phyloP scores from a whole-genome alignment of 2,113 vertebrate genomes.

The Plotosus lineatus region DNA sequence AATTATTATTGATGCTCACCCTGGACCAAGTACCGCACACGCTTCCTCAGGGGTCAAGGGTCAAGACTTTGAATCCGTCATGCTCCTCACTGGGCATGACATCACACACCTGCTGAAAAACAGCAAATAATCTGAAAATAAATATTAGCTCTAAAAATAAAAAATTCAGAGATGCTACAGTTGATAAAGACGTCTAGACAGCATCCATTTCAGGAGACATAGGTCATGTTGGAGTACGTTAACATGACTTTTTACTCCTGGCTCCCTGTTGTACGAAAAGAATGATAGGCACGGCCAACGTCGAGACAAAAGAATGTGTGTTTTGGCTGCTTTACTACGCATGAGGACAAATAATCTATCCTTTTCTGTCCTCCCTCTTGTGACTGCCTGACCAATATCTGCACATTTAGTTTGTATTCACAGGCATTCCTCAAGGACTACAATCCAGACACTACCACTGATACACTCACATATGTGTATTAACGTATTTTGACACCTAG shows the following conservation, averaged over 20 bases:
- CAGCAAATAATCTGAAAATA: conserved; percentile 35
- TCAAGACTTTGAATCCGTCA: conserved; percentile 60
- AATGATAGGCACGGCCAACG: conserved; percentile 64
- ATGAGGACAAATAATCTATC: conserved; percentile 66
- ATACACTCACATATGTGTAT: conserved; percentile 14
- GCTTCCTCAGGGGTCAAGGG: conserved; percentile 66
- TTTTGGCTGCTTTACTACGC: conserved; percentile 65
- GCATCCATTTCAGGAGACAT: not conserved
- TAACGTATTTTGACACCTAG: conserved; percentile 12
- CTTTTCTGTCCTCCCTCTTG: conserved; percentile 57
- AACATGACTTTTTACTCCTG: conserved; percentile 49
- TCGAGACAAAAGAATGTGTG: conserved; percentile 75
- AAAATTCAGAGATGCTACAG: not conserved
- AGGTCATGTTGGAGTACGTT: not conserved
- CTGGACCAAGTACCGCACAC: conserved; percentile 50
- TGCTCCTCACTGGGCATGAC: conserved; percentile 59
- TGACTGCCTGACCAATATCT: conserved; percentile 39
- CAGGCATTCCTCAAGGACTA: conserved; percentile 31
- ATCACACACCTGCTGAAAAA: conserved; percentile 50
- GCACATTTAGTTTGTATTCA: conserved; percentile 45
- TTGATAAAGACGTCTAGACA: not conserved
- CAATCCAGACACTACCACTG: conserved; percentile 3
- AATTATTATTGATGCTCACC: conserved; percentile 61
- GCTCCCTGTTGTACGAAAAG: conserved; percentile 65
- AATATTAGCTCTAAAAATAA: not conserved